Conservation (phyloP, 2,888 invertebrate genomes). For the Heteromyza rotundicornis region DNA sequence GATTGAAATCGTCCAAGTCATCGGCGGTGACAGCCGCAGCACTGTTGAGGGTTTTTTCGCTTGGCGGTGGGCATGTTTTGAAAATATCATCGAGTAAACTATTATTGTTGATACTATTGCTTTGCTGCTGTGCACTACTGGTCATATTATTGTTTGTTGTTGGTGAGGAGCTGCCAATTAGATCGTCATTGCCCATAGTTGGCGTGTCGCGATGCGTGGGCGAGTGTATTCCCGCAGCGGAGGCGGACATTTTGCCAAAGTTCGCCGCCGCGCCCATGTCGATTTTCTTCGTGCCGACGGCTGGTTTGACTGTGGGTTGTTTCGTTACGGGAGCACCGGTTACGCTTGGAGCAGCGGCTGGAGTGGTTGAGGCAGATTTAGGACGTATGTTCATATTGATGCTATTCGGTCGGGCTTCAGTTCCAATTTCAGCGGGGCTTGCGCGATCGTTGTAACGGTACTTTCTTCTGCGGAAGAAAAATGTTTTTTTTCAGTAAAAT, state of each 20-base stretch:
- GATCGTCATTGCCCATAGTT: constrained; percentile 41
- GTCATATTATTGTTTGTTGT: constrained; percentile 28
- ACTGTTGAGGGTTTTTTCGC: constrained; percentile 41
- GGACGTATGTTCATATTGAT: constrained; percentile 54
- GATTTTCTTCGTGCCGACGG: constrained; percentile 66
- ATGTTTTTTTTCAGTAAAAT: background rate
- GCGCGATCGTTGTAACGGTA: constrained; percentile 62
- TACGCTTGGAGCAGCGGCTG: constrained; percentile 50
- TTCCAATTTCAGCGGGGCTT: constrained; percentile 55
- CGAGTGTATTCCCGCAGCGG: constrained; percentile 60
- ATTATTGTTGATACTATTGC: constrained; percentile 40
- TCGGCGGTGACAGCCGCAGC: constrained; percentile 67
- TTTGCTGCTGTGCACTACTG: constrained; percentile 14
- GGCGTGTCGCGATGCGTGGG: constrained; percentile 63
- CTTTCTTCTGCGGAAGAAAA: constrained; percentile 41
- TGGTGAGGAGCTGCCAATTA: constrained; percentile 44
- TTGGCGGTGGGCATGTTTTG: constrained; percentile 64
- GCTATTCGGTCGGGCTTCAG: constrained; percentile 47
- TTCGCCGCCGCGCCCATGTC: constrained; percentile 73
- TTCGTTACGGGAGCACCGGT: constrained; percentile 60
- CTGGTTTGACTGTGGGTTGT: constrained; percentile 59
- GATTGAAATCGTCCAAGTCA: constrained; percentile 61
- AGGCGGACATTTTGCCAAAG: constrained; percentile 66
- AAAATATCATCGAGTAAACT: constrained; percentile 67
- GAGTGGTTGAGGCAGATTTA: constrained; percentile 34